Percentiles rank a stretch among this genome's conserved stretches.
Evolutionary conservation across 2,888 invertebrate species (phyloP).

Genomic region (Protodeltote pygarga): DNA sequence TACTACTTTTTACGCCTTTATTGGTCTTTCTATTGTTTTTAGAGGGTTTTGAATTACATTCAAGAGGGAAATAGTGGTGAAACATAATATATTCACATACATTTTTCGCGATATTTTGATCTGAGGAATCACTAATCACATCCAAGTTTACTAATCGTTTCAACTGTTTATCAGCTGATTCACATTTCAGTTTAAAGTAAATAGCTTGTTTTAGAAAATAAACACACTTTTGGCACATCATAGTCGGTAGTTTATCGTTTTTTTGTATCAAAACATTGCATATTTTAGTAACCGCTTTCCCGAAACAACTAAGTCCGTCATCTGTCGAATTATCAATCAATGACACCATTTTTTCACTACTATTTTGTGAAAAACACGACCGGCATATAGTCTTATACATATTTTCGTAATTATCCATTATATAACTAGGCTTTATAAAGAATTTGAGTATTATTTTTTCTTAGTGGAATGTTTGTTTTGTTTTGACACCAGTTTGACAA

Average conservation of each 20-base stretch:
- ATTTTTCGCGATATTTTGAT: constrained; percentile 50
- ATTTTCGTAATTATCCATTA: constrained; percentile 61
- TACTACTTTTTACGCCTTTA: not conserved
- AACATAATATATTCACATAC: constrained; percentile 63
- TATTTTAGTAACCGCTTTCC: constrained; percentile 64
- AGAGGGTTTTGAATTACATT: constrained; percentile 5
- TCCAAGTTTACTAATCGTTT: constrained; percentile 43
- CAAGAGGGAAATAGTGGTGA: constrained; percentile 54
- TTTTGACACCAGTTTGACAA: constrained; percentile 10
- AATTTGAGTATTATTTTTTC: not conserved
- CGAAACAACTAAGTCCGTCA: constrained; percentile 66
- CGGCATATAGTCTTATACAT: constrained; percentile 70
- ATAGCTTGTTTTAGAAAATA: constrained; percentile 69
- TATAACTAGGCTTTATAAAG: constrained; percentile 1
- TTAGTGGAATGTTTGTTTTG: not conserved
- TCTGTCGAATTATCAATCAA: constrained; percentile 61
- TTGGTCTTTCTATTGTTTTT: not conserved
- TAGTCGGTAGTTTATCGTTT: constrained; percentile 64
- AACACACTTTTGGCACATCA: constrained; percentile 71
- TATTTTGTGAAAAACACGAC: constrained; percentile 64
- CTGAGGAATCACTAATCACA: constrained; percentile 15
- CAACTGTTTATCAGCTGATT: constrained; percentile 63
- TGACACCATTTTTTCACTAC: constrained; percentile 61
- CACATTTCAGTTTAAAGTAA: constrained; percentile 70
- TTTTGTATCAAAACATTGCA: constrained; percentile 61